Percentiles rank a stretch among this genome's conserved stretches.
Conservation (phyloP, 2,797 vertebrate species). For the Gambusia yucatana region DNA sequence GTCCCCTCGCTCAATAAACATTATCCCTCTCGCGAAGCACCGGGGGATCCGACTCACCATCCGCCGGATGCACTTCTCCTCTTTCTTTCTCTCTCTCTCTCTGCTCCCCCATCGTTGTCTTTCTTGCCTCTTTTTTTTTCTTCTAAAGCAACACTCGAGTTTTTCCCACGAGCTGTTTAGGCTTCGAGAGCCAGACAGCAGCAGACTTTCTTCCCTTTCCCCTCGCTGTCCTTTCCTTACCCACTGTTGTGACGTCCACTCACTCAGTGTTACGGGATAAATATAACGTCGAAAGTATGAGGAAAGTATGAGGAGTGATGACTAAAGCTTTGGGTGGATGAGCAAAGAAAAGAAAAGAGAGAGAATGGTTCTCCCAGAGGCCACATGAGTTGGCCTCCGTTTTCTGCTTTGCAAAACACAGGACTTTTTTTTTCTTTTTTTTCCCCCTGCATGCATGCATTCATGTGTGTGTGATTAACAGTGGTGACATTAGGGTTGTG, state of each 20-base stretch:
- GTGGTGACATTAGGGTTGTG: conserved; percentile 69
- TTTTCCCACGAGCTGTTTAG: conserved; percentile 62
- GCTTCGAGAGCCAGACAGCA: conserved; percentile 2
- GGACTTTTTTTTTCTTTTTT: conserved; percentile 47
- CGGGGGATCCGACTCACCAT: conserved; percentile 51
- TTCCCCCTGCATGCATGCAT: conserved; percentile 31
- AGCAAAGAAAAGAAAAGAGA: conserved; percentile 31
- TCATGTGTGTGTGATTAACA: conserved; percentile 60
- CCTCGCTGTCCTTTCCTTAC: conserved; percentile 8
- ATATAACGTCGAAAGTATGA: conserved; percentile 70
- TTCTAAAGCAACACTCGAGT: conserved; percentile 38
- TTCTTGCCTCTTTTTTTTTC: conserved; percentile 19
- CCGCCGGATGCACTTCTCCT: conserved; percentile 72
- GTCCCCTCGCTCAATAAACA: conserved; percentile 74
- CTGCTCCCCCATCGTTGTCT: conserved; percentile 20
- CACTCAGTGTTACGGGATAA: conserved; percentile 69
- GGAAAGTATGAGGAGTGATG: conserved; percentile 71
- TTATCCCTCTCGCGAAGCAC: conserved; percentile 56
- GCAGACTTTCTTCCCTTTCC: conserved; percentile 12
- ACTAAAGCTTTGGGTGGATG: conserved; percentile 75
- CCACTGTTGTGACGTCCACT: conserved; percentile 50
- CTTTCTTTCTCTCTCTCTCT: conserved; percentile 16
- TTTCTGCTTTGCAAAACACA: conserved; percentile 23
- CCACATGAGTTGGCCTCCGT: conserved; percentile 52
- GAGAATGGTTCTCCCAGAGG: conserved; percentile 60